Conservation (phyloP, 2,888 invertebrate species). For the Polylopha cassiicola region DNA sequence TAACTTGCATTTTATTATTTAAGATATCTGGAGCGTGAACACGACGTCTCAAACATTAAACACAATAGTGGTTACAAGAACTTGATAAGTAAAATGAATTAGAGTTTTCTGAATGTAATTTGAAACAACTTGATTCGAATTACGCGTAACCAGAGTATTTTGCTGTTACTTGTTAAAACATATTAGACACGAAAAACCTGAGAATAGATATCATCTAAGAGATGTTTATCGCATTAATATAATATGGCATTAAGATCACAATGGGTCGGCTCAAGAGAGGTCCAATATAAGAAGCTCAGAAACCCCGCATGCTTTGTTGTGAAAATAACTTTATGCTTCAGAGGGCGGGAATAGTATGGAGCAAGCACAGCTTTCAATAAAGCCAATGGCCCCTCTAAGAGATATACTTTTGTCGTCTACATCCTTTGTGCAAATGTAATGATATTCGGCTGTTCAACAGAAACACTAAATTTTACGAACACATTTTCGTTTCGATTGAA, state of each 20-base stretch:
- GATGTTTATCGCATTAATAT: conserved; percentile 78
- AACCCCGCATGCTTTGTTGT: conserved; percentile 69
- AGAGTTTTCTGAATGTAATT: conserved; percentile 55
- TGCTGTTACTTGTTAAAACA: conserved; percentile 44
- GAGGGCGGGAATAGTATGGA: conserved; percentile 61
- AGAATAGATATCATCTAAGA: conserved; percentile 54
- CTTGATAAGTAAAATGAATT: conserved; percentile 27
- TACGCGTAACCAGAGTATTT: conserved; percentile 52
- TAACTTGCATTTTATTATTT: conserved; percentile 18
- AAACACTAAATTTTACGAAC: conserved; percentile 4
- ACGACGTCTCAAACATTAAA: conserved; percentile 13
- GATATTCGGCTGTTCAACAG: conserved; percentile 39
- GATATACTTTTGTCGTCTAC: conserved; percentile 57
- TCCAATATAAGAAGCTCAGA: conserved; percentile 73
- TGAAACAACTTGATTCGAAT: conserved; percentile 53
- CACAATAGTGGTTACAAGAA: conserved; percentile 15
- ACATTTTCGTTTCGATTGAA: too few relatives aligned
- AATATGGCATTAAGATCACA: conserved; percentile 75
- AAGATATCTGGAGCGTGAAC: conserved; percentile 19
- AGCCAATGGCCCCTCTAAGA: conserved; percentile 62
- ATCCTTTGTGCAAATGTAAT: conserved; percentile 61
- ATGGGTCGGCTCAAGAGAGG: conserved; percentile 72
- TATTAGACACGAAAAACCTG: conserved; percentile 61
- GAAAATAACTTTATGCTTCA: conserved; percentile 74
- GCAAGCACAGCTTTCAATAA: conserved; percentile 66